These are phyloP conservation scores for Choloepus hoffmanni DNA, from an alignment of 2,113 vertebrate species.

Conservation along the genomic window DNA sequence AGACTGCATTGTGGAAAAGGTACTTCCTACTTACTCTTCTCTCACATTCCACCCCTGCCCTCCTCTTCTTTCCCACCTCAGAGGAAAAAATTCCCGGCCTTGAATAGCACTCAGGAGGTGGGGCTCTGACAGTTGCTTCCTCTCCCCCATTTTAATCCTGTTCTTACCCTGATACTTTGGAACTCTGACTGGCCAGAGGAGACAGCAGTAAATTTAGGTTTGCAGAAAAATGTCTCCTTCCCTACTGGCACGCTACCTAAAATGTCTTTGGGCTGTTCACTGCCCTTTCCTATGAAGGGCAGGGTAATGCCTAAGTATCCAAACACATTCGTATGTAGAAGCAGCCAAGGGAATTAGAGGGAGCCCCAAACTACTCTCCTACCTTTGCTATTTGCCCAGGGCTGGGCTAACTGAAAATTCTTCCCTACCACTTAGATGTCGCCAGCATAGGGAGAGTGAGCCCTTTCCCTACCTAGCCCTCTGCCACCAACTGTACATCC, in stretches of 20 bases:
- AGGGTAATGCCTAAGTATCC: background rate
- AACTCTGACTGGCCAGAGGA: background rate
- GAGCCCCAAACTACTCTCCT: background rate
- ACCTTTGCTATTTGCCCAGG: background rate
- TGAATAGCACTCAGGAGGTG: background rate
- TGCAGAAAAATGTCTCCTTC: background rate
- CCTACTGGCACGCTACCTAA: background rate
- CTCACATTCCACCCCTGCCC: background rate
- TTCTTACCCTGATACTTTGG: background rate
- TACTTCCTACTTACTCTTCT: background rate
- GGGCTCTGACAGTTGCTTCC: no score
- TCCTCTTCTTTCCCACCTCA: background rate
- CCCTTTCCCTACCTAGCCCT: background rate
- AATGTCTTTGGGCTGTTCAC: background rate
- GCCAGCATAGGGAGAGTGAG: background rate
- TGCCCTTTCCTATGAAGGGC: background rate
- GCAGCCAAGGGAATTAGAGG: background rate
- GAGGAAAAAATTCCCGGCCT: background rate
- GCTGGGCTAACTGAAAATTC: background rate
- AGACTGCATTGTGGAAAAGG: conserved; percentile 61
- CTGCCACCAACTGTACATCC: background rate
- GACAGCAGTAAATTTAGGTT: background rate
- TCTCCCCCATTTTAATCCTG: background rate
- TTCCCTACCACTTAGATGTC: background rate
- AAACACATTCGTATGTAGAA: background rate